Base-by-base conservation (phyloP, 2,888 invertebrate genomes). In the Cantharis flavilabris region DNA sequence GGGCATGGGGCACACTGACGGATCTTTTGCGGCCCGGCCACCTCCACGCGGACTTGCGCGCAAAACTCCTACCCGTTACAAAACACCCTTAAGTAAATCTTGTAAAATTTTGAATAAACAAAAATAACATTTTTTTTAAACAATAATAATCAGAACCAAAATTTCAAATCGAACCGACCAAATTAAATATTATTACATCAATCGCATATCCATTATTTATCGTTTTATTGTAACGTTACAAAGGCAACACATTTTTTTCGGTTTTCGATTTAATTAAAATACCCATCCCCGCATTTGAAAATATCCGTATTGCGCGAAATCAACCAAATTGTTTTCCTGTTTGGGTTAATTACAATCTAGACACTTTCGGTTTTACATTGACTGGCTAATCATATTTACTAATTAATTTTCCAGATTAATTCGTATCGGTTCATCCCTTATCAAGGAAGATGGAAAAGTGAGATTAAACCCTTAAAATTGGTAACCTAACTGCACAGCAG, bases 1-100 rank as follows among this genome's bases (percentile, higher is more conserved):
- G 80, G 77, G 80, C 84, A 83, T 84, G 83, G 82, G 83, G 82
- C 79, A 81, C 79, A 84, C 84, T 84, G 83, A 70, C 81, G 79
- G 73, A 79, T 72, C 76, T 74, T 75, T 75, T 75, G 73, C 80
- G 78, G 79, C 76, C 78, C 78, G 76, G 79, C 78, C 82, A 79
- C 77, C 74, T 79, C 79, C 77, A 76, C 76, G 75, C 81, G 76
- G 81, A 79, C 82, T 77, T 82, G 83, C 83, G 83, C 83, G 83
- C 79, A 75, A 62, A 72, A 69, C 49, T 30, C 63, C 64, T 64
- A 72, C 74, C 77, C 75, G 62, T 70, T 67, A 71, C 71, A 33
- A 73, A 73, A 70, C 75, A 71, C 62, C 73, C 69, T 63, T 72
- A 69, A 49, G 72, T 63, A 69, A 70, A 49, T 49, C 49, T 49